Percentiles rank a stretch among this genome's conserved stretches.
These are phyloP conservation scores for Spondyliosoma cantharus DNA, from an alignment of 2,797 vertebrate species.

Conservation along the genomic window DNA sequence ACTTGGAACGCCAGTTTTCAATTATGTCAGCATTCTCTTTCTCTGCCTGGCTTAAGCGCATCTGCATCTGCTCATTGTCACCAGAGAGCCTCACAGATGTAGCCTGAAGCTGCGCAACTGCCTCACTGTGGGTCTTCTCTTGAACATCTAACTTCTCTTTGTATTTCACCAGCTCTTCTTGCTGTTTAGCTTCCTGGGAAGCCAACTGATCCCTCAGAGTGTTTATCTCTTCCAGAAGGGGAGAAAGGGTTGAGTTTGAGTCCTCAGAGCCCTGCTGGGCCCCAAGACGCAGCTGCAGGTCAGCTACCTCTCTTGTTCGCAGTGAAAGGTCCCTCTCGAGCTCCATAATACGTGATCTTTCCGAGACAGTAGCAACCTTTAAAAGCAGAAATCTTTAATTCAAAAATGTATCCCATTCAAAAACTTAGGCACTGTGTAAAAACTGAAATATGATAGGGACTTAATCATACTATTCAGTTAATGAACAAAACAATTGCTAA, in stretches of 20 bases:
- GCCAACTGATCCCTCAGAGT: constrained; percentile 89
- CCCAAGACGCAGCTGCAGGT: constrained; percentile 89
- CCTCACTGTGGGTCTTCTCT: constrained; percentile 85
- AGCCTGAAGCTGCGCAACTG: constrained; percentile 84
- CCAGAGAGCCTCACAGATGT: constrained; percentile 85
- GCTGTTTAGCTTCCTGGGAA: constrained; percentile 81
- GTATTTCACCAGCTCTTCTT: constrained; percentile 82
- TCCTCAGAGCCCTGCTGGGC: constrained; percentile 81
- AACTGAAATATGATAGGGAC: constrained; percentile 2
- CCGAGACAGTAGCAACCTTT: constrained; percentile 97
- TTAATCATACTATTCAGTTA: constrained; percentile 11
- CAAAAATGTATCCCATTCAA: constrained; percentile 38
- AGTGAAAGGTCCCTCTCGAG: constrained; percentile 92
- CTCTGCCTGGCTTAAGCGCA: constrained; percentile 87
- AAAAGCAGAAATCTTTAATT: constrained; percentile 68
- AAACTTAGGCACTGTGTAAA: constrained; percentile 10
- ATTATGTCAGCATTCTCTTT: constrained; percentile 88
- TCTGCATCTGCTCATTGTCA: constrained; percentile 90
- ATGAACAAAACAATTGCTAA: constrained; percentile 1
- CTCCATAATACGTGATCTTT: constrained; percentile 98
- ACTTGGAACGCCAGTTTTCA: constrained; percentile 90
- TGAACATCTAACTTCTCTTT: constrained; percentile 85
- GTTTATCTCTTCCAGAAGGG: constrained; percentile 90
- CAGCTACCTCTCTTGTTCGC: constrained; percentile 89
- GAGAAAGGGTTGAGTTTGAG: constrained; percentile 81